phyloP scores from a whole-genome alignment of 1,140 invertebrate species.

The Procambarus virginalis region DNA sequence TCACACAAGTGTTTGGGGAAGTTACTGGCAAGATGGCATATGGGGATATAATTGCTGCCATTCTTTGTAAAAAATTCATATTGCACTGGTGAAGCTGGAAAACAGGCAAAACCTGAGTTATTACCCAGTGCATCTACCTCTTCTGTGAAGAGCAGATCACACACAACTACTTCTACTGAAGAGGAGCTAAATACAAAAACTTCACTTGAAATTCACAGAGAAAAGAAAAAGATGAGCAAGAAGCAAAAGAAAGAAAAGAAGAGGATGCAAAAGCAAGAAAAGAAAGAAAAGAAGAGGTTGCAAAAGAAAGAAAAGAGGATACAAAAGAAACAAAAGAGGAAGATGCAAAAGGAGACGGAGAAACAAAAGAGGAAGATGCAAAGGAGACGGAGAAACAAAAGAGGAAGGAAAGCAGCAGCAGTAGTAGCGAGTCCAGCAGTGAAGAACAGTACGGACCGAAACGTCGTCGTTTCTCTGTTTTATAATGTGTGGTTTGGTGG shows the following conservation, averaged over 20 bases:
- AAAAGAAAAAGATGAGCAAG: conserved; percentile 13
- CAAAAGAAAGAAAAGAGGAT: conserved; percentile 73
- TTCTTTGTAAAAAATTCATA: conserved; percentile 93
- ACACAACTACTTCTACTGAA: conserved; percentile 45
- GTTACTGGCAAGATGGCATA: conserved; percentile 90
- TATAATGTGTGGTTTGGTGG: no score
- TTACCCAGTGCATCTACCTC: conserved; percentile 22
- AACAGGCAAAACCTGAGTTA: conserved; percentile 72
- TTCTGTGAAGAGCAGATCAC: conserved; percentile 71
- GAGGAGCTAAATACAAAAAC: conserved; percentile 72
- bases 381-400: no score
- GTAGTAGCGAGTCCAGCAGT: conserved; percentile 40
- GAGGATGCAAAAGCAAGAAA: not conserved
- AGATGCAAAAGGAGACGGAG: no score
- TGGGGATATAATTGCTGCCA: conserved; percentile 99
- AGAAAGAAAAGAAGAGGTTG: conserved; percentile 75
- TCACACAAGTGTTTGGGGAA: conserved; percentile 96
- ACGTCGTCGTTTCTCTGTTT: no score
- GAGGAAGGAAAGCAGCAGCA: not conserved
- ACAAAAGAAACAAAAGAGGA: no score
- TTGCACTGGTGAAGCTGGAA: conserved; percentile 88
- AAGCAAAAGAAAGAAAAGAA: no score
- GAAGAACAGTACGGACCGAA: conserved; percentile 14
- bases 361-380: no score
- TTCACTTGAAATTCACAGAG: conserved; percentile 66